Evolutionary conservation across 2,888 invertebrate genomes (phyloP).

Genomic region (Chrysolina americana): DNA sequence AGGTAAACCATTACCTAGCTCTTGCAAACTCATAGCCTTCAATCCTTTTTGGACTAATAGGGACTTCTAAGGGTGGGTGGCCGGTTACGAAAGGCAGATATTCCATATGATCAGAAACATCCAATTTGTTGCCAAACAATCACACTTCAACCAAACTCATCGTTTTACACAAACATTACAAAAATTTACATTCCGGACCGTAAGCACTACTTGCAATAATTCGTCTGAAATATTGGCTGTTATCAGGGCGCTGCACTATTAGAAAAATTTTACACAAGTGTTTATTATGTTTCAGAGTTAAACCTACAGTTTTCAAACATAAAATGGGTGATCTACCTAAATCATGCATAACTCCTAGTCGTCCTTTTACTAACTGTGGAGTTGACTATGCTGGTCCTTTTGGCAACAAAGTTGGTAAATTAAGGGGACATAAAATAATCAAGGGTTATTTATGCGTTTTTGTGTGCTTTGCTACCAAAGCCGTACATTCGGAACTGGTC

Average conservation of each 20-base stretch:
- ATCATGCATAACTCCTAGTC: no score
- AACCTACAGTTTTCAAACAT: no score
- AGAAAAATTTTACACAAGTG: not conserved
- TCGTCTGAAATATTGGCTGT: conserved; percentile 14
- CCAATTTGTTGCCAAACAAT: conserved; percentile 29
- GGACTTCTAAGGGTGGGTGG: conserved; percentile 10
- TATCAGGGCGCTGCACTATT: conserved; percentile 10
- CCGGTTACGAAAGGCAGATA: no score
- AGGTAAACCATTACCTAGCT: not conserved
- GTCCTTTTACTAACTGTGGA: no score
- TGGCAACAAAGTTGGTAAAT: no score
- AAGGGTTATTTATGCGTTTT: conserved; percentile 29
- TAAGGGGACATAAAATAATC: no score
- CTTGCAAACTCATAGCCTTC: conserved; percentile 18
- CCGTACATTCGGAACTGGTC: conserved; percentile 33
- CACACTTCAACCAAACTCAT: conserved; percentile 24
- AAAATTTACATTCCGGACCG: conserved; percentile 28
- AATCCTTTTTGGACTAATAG: conserved; percentile 24
- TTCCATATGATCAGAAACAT: conserved; percentile 13
- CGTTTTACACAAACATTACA: conserved; percentile 23
- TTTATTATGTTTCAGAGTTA: no score
- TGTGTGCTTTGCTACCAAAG: conserved; percentile 35
- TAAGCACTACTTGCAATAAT: conserved; percentile 20
- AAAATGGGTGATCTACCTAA: conserved; percentile 20
- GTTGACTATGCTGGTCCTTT: no score